Conservation (phyloP, 2,113 vertebrate genomes). For the Bostrychus sinensis region DNA sequence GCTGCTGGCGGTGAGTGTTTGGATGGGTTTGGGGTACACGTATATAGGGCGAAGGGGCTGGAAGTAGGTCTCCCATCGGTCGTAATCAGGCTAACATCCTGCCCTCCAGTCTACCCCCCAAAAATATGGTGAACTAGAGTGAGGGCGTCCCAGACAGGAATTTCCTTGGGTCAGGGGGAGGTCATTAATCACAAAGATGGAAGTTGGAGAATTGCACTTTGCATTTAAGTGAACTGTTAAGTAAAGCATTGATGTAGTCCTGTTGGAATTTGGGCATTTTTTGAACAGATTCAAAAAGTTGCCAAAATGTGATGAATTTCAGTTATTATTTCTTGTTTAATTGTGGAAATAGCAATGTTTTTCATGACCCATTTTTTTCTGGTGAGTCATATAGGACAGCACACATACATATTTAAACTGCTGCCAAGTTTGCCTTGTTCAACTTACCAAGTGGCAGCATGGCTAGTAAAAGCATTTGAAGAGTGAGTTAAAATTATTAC, state of each 20-base stretch:
- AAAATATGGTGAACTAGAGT: constrained; percentile 33
- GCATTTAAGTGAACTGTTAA: background rate
- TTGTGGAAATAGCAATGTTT: background rate
- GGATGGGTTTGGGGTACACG: background rate
- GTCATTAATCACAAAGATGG: constrained; percentile 8
- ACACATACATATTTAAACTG: constrained; percentile 1
- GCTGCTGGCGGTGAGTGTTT: constrained; percentile 77
- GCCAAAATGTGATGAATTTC: background rate
- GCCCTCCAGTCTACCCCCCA: constrained; percentile 31
- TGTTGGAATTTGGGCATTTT: background rate
- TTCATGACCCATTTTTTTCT: background rate
- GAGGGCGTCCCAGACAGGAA: constrained; percentile 43
- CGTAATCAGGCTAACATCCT: constrained; percentile 51
- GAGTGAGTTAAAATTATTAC: too few relatives aligned
- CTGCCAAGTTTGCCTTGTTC: background rate
- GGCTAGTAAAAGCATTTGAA: background rate
- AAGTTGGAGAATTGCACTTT: background rate
- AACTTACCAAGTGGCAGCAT: background rate
- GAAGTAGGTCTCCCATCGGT: constrained; percentile 56
- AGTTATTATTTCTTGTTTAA: background rate
- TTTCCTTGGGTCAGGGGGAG: constrained; percentile 29
- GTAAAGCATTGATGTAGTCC: background rate
- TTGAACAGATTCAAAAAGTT: background rate
- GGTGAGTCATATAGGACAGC: background rate
- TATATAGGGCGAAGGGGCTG: constrained; percentile 51